phyloP scores from a whole-genome alignment of 2,113 vertebrate species.

The Periophthalmodon schlosseri region DNA sequence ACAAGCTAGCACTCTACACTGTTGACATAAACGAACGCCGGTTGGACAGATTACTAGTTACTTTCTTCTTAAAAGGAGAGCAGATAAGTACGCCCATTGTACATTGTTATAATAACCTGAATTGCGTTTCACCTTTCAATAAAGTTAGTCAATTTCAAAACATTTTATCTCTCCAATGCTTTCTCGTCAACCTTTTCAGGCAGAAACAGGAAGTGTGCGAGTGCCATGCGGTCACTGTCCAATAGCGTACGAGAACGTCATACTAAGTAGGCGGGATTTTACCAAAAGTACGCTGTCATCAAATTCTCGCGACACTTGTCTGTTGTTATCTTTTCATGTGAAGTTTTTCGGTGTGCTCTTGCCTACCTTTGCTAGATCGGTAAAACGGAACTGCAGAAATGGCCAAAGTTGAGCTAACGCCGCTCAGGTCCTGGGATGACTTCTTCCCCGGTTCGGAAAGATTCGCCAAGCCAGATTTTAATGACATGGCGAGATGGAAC shows the following conservation, averaged over 20 bases:
- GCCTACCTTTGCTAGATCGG: neutral
- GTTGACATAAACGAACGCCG: neutral
- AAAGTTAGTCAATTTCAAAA: neutral
- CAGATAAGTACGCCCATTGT: neutral
- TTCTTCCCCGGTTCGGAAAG: constrained; percentile 86
- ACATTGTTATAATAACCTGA: neutral
- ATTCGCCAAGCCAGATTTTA: constrained; percentile 84
- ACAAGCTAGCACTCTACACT: neutral
- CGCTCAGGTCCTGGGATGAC: constrained; percentile 87
- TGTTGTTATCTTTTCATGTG: rapidly evolving
- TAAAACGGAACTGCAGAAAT: constrained; percentile 33
- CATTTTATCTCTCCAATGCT: neutral
- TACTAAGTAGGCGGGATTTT: constrained; percentile 2
- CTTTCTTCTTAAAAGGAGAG: no score
- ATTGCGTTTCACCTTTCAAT: constrained; percentile 5
- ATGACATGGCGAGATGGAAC: constrained; percentile 90
- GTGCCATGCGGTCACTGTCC: constrained; percentile 14
- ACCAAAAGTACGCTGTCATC: rapidly evolving
- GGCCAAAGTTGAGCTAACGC: constrained; percentile 82
- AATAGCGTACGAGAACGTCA: constrained; percentile 32
- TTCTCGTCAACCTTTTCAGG: neutral
- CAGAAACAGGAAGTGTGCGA: constrained; percentile 23
- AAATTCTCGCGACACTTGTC: constrained; percentile 46
- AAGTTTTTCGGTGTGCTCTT: neutral
- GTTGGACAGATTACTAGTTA: neutral